These are phyloP conservation scores for Mesorhabditis spiculigera DNA, from an alignment of 2,888 invertebrate genomes.

Conservation along the genomic window DNA sequence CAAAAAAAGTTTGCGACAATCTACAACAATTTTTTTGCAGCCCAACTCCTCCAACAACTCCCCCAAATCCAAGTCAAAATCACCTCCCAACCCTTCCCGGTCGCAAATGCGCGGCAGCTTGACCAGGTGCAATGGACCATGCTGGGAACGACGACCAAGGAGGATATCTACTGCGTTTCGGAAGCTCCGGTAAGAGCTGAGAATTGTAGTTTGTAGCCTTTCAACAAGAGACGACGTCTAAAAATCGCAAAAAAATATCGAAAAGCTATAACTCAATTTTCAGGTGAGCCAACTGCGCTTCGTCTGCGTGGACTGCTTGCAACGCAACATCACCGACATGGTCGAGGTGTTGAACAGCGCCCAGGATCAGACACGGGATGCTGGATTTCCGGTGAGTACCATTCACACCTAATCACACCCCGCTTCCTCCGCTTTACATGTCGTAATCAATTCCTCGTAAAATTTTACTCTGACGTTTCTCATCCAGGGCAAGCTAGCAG, in stretches of 20 bases:
- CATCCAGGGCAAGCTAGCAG: no score
- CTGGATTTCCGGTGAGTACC: slow-evolving; percentile 53
- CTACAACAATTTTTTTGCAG: slow-evolving; percentile 12
- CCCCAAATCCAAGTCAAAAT: slow-evolving; percentile 52
- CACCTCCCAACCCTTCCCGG: slow-evolving; percentile 51
- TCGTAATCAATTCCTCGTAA: no score
- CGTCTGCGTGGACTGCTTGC: slow-evolving; percentile 52
- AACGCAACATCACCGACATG: slow-evolving; percentile 57
- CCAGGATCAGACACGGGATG: slow-evolving; percentile 52
- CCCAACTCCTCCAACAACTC: slow-evolving; percentile 22
- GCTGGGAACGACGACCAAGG: slow-evolving; percentile 47
- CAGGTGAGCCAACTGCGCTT: slow-evolving; percentile 55
- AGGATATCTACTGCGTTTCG: slow-evolving; percentile 32
- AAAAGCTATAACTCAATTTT: no score
- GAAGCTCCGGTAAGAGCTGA: neutral
- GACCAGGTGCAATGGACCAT: slow-evolving; percentile 53
- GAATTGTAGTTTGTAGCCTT: neutral
- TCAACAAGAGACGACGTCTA: no score
- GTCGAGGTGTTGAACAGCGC: slow-evolving; percentile 52
- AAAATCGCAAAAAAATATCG: no score
- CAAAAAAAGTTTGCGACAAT: no score
- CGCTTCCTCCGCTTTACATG: no score
- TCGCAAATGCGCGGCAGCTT: slow-evolving; percentile 51
- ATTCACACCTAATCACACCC: neutral
- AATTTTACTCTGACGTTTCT: no score